Evolutionary conservation across 2,888 invertebrate genomes (phyloP).

Genomic region (Cephus sareptanus): DNA sequence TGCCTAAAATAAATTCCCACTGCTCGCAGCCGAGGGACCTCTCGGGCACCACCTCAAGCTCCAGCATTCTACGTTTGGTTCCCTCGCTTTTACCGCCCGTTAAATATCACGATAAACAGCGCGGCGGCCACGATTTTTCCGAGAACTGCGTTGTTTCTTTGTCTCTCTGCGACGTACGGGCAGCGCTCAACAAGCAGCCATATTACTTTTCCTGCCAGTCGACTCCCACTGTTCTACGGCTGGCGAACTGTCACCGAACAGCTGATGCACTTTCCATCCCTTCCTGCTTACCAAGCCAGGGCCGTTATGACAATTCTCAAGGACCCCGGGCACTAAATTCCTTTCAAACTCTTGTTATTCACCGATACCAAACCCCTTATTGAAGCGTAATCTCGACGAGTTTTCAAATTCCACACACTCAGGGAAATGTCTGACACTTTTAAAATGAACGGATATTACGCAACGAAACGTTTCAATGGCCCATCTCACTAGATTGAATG

Average conservation of each 20-base stretch:
- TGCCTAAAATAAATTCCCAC: conserved; percentile 97
- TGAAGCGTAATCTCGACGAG: background rate
- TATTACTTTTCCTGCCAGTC: conserved; percentile 59
- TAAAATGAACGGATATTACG: background rate
- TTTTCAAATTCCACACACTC: background rate
- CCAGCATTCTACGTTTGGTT: conserved; percentile 77
- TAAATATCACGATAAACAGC: conserved; percentile 30
- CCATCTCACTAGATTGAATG: background rate
- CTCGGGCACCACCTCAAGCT: conserved; percentile 96
- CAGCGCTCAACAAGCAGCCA: conserved; percentile 63
- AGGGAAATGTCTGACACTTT: background rate
- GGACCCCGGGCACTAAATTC: background rate
- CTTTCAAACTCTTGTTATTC: background rate
- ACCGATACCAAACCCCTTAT: background rate
- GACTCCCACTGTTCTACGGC: conserved; percentile 34
- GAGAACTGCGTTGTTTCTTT: conserved; percentile 60
- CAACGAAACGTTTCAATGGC: background rate
- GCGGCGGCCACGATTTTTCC: conserved; percentile 45
- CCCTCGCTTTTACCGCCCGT: conserved; percentile 23
- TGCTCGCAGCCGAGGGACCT: conserved; percentile 95
- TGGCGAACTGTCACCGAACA: conserved; percentile 63
- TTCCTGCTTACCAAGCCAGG: conserved; percentile 13
- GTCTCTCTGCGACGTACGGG: conserved; percentile 45
- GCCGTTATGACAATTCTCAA: background rate
- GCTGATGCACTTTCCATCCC: conserved; percentile 52